Conservation (phyloP, 2,888 invertebrate genomes). For the Cerastis rubricosa region DNA sequence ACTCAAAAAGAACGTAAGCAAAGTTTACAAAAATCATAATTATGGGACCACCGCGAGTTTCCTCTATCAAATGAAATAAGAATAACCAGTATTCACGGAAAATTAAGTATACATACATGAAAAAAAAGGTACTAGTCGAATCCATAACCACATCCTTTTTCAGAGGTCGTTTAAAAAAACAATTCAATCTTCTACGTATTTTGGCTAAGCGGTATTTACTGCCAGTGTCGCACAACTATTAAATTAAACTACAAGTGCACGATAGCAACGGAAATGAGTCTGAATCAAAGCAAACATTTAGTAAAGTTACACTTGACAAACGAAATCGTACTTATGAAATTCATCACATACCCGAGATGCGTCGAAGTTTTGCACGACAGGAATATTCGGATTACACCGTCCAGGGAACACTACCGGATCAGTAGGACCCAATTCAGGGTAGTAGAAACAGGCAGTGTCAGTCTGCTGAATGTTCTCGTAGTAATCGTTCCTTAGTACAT, state of each 20-base stretch:
- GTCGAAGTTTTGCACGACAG: slow-evolving; percentile 77
- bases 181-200: background rate
- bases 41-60: too few relatives aligned
- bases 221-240: too few relatives aligned
- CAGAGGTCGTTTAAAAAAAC: background rate
- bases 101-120: too few relatives aligned
- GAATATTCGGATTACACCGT: slow-evolving; percentile 78
- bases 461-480: slow-evolving; percentile 74
- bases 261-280: background rate
- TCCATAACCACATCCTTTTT: too few relatives aligned
- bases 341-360: slow-evolving; percentile 71
- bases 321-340: background rate
- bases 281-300: background rate
- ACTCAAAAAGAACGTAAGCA: too few relatives aligned
- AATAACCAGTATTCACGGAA: too few relatives aligned
- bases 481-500: slow-evolving; percentile 75
- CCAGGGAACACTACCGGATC: slow-evolving; percentile 77
- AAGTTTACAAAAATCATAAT: too few relatives aligned
- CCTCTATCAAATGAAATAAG: too few relatives aligned
- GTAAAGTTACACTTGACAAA: background rate
- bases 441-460: slow-evolving; percentile 79
- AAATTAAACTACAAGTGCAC: too few relatives aligned
- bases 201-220: background rate
- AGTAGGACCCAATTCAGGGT: slow-evolving; percentile 70
- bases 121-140: too few relatives aligned